These are phyloP conservation scores for Geopemphigus sp. DNA, from an alignment of 1,140 invertebrate genomes.

Conservation along the genomic window DNA sequence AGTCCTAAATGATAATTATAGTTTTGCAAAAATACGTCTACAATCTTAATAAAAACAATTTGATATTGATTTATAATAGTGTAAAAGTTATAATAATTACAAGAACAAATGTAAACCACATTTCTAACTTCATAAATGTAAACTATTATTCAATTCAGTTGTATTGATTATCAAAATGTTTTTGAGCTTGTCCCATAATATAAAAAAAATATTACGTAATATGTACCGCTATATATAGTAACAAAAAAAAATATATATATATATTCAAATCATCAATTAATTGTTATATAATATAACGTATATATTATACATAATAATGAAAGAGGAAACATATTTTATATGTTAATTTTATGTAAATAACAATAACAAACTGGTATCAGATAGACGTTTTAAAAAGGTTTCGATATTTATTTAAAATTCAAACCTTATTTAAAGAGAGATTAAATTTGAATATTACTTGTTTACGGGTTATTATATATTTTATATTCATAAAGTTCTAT, in stretches of 20 bases:
- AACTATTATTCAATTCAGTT: too few relatives aligned
- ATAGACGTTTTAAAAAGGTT: background rate
- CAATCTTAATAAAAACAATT: background rate
- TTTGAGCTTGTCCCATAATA: too few relatives aligned
- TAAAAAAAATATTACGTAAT: too few relatives aligned
- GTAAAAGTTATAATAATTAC: too few relatives aligned
- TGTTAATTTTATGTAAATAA: background rate
- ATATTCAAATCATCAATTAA: too few relatives aligned
- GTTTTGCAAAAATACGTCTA: background rate
- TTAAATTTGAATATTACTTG: background rate
- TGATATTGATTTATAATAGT: too few relatives aligned
- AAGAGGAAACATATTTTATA: background rate
- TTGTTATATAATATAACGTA: background rate
- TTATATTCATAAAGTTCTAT: background rate
- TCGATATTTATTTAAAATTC: background rate
- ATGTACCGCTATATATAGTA: too few relatives aligned
- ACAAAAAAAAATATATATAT: too few relatives aligned
- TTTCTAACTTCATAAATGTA: too few relatives aligned
- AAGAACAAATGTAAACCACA: too few relatives aligned
- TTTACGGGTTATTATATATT: background rate
- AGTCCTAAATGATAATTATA: background rate
- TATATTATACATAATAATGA: background rate
- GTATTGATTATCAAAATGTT: too few relatives aligned
- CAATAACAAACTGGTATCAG: background rate
- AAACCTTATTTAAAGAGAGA: too few relatives aligned